phyloP scores from a whole-genome alignment of 2,797 vertebrate species.

The Schizopygopsis pylzovi region DNA sequence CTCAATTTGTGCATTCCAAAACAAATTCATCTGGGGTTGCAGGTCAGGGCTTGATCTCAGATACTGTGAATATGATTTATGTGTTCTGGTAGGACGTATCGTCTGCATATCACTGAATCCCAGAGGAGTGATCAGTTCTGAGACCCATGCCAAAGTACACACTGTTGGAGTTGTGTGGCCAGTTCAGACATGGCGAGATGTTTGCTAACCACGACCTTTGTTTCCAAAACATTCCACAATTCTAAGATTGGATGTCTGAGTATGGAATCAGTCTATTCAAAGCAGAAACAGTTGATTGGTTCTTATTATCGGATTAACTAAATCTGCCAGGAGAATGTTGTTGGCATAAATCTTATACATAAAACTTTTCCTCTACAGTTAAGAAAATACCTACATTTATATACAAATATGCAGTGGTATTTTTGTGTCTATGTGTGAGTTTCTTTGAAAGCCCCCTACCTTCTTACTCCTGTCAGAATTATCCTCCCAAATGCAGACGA shows the following conservation, averaged over 20 bases:
- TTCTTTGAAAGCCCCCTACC: neutral
- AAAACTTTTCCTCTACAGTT: neutral
- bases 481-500: conserved; percentile 30
- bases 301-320: neutral
- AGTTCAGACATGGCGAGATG: conserved; percentile 5
- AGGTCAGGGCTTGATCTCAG: neutral
- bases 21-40: neutral
- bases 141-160: conserved; percentile 44
- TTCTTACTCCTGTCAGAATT: conserved; percentile 11
- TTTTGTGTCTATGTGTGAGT: neutral
- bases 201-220: neutral
- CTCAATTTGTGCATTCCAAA: neutral
- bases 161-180: neutral
- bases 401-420: neutral
- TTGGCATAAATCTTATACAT: neutral
- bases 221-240: conserved; percentile 40
- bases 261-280: neutral
- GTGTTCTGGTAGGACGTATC: conserved; percentile 31
- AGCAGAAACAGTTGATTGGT: neutral
- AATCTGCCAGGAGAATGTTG: neutral
- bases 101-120: conserved; percentile 49
- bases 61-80: conserved; percentile 36
- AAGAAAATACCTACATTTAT: neutral
- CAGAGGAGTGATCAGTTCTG: conserved; percentile 37
- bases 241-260: conserved; percentile 34